Base-by-base conservation (phyloP, 2,113 vertebrate genomes). In the Microcebus murinus region DNA sequence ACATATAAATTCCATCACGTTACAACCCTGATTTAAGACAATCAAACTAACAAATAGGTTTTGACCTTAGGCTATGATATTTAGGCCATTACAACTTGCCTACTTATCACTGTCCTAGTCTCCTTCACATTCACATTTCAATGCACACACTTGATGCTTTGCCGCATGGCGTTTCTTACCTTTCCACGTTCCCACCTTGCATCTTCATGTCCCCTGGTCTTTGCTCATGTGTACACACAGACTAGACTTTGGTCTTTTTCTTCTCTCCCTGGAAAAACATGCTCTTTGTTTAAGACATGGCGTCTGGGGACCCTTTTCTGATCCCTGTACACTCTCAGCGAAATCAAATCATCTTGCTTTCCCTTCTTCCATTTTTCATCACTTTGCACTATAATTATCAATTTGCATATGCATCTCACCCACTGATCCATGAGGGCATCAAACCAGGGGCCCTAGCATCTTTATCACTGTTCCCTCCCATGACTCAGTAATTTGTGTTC, bases 161-260 rank as follows among this genome's bases (percentile, higher is more conserved):
- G 0, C 21, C 6, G 0, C 2, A 4, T 29, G 25, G 3, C 3
- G 0, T 12, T 48, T 42, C 42, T 63, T 39, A 17, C 13, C 36
- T 7, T 45, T 29, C n/a, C 20, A 18, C 8, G 1, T 3, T 10
- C 5, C 83, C 29, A 0, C 59, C 52, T 29, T n/a, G 3, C 0
- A 1, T 12, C 67, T 14, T 18, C 34, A 1, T 17, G 18, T 21
- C 2, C 59, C 12, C 14, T 0, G 7, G 25, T 21, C 71, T 91
- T 57, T 50, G 9, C 15, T 67, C 14, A 10, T 14, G 25, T 23
- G 4, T 11, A 67, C 23, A 12, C 50, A 29, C 57, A 20, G 8
- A 20, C 68, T 79, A 34, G 39, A 82, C 8, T 10, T 50, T 52
- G 34, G 45, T 42, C n/a, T 34, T 25, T 73, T 23, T 68, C 76